These are phyloP conservation scores for Papilio xuthus DNA, from an alignment of 1,140 invertebrate genomes.

Conservation along the genomic window DNA sequence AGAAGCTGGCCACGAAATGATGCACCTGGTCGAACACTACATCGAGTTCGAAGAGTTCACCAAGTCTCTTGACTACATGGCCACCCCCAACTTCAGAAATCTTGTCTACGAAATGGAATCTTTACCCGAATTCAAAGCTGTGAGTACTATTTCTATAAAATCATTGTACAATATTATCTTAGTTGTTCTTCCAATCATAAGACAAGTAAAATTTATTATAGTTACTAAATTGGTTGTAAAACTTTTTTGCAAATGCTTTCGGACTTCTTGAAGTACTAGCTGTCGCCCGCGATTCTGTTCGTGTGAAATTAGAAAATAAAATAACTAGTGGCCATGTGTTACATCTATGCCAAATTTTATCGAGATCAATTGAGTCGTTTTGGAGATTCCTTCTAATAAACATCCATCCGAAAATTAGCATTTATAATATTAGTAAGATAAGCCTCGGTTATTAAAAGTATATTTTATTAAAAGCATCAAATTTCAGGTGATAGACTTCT, in stretches of 20 bases:
- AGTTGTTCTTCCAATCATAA: no score
- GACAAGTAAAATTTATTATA: no score
- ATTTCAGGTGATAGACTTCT: conserved; percentile 63
- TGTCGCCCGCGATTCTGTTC: no score
- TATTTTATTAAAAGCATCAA: conserved; percentile 19
- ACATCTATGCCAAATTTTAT: no score
- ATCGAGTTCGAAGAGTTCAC: conserved; percentile 64
- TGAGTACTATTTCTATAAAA: conserved; percentile 50
- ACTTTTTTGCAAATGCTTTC: no score
- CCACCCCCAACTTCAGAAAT: conserved; percentile 57
- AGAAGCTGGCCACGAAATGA: conserved; percentile 52
- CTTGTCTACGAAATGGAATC: conserved; percentile 71
- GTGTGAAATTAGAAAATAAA: no score
- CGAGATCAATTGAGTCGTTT: no score
- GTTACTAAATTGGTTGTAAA: no score
- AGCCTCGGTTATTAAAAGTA: neutral
- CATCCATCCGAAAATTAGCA: no score
- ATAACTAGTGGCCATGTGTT: no score
- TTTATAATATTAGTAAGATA: no score
- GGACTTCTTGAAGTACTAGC: neutral
- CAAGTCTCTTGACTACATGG: conserved; percentile 54
- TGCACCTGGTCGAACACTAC: conserved; percentile 54
- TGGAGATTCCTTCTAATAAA: no score
- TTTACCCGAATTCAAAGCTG: conserved; percentile 69
- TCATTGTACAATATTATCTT: neutral